These are phyloP conservation scores for Galagoides demidoff DNA, from an alignment of 2,797 vertebrate species.

Conservation along the genomic window DNA sequence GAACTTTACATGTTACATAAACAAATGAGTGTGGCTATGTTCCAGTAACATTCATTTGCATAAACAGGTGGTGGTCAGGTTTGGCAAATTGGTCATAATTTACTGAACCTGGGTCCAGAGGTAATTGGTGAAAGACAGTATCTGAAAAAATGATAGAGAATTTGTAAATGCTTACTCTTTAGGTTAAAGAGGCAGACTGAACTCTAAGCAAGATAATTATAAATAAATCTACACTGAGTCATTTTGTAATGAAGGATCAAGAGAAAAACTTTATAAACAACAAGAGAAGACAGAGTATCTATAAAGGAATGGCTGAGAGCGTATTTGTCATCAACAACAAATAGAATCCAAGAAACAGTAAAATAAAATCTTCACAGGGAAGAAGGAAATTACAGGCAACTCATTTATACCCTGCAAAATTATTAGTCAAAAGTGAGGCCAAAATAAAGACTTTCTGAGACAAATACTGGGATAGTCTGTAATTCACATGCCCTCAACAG, in stretches of 20 bases:
- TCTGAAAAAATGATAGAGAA: neutral
- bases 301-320: neutral
- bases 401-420: constrained; percentile 11
- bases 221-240: neutral
- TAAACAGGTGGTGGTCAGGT: neutral
- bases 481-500: neutral
- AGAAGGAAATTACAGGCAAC: constrained; percentile 23
- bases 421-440: neutral
- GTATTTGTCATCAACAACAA: constrained; percentile 39
- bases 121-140: neutral
- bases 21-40: neutral
- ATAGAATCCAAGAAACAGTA: neutral
- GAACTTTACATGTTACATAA: neutral
- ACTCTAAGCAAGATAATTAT: neutral
- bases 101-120: neutral
- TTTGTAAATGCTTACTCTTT: constrained; percentile 38
- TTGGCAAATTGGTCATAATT: neutral
- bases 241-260: neutral
- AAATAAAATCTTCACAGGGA: neutral
- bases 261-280: neutral
- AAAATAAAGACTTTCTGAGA: constrained; percentile 53
- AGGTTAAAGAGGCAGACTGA: neutral
- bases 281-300: neutral
- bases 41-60: constrained; percentile 7
- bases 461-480: constrained; percentile 40